Conservation (phyloP, 2,888 invertebrate genomes). For the Parascotia fuliginaria region DNA sequence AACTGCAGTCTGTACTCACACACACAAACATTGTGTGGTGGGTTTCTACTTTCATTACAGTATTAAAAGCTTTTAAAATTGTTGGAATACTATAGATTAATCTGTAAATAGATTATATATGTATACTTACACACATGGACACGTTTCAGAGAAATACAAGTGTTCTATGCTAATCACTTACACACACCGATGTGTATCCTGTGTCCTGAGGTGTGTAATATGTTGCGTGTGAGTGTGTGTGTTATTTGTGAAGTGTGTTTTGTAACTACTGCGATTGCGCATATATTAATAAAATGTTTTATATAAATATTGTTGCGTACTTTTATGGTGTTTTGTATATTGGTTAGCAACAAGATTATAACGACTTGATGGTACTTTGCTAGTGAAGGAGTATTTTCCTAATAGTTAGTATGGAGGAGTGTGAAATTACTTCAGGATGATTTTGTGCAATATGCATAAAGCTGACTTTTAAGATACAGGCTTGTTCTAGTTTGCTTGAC, state of each 20-base stretch:
- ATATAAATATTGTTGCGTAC: slow-evolving; percentile 6
- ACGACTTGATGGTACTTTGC: too few relatives aligned
- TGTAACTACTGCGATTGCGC: slow-evolving; percentile 50
- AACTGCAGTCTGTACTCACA: slow-evolving; percentile 74
- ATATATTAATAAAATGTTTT: slow-evolving; percentile 33
- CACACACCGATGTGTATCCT: slow-evolving; percentile 39
- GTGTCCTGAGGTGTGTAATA: slow-evolving; percentile 22
- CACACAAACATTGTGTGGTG: slow-evolving; percentile 34
- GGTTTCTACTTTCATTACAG: slow-evolving; percentile 51
- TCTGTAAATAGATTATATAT: slow-evolving; percentile 33
- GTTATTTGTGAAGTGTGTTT: slow-evolving; percentile 51
- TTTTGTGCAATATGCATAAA: too few relatives aligned
- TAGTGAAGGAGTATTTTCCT: too few relatives aligned
- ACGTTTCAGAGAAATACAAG: slow-evolving; percentile 38
- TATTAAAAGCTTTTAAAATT: slow-evolving; percentile 48
- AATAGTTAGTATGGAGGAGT: too few relatives aligned
- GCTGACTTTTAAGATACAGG: too few relatives aligned
- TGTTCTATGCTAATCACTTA: slow-evolving; percentile 32
- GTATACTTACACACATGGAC: slow-evolving; percentile 23
- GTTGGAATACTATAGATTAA: slow-evolving; percentile 39
- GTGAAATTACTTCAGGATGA: too few relatives aligned
- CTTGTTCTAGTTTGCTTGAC: too few relatives aligned
- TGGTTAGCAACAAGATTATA: too few relatives aligned
- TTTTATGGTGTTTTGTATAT: too few relatives aligned
- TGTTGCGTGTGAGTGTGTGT: slow-evolving; percentile 23